A percentile compares a stretch with the other conserved stretches of the same genome.
Conservation (phyloP, 2,888 invertebrate genomes). For the Euplagia quadripunctaria region DNA sequence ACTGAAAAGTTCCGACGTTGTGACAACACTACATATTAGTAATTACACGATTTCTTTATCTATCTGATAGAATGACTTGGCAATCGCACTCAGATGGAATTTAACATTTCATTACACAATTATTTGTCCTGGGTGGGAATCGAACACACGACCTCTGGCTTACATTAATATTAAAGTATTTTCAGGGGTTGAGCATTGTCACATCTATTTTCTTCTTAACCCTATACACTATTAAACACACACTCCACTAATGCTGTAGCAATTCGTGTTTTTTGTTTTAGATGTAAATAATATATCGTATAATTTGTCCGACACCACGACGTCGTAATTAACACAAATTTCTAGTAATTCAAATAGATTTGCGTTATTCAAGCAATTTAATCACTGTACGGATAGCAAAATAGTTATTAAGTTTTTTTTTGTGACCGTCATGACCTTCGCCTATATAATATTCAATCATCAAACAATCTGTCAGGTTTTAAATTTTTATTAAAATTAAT, state of each 20-base stretch:
- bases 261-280: conserved; percentile 35
- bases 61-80: no score
- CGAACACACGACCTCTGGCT: no score
- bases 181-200: not conserved
- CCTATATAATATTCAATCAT: no score
- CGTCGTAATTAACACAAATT: conserved; percentile 38
- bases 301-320: conserved; percentile 25
- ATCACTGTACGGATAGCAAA: conserved; percentile 30
- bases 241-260: conserved; percentile 12
- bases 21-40: no score
- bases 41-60: no score
- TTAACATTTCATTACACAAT: no score
- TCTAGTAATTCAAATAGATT: conserved; percentile 23
- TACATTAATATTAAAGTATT: no score
- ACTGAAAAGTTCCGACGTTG: no score
- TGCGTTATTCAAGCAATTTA: conserved; percentile 21
- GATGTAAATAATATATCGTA: conserved; percentile 33
- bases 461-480: no score
- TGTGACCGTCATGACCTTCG: not conserved
- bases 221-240: conserved; percentile 21
- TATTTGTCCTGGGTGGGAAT: no score
- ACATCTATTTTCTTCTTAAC: conserved; percentile 12
- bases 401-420: not conserved
- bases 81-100: no score
- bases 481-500: no score